These are phyloP conservation scores for Tachina fera DNA, from an alignment of 2,888 invertebrate genomes.

Conservation along the genomic window DNA sequence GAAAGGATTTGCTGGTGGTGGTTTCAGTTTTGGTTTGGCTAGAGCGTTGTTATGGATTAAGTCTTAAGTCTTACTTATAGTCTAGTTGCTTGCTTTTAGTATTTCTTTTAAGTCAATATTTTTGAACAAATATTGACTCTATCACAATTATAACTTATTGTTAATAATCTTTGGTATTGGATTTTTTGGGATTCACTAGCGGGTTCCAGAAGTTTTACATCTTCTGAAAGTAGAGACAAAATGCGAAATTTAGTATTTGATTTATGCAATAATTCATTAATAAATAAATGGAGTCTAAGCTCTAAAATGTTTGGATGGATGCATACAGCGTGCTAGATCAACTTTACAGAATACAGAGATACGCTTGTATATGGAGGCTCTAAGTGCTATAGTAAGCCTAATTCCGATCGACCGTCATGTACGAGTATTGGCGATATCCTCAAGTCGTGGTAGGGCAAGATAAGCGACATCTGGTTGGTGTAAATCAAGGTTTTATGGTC, in stretches of 20 bases:
- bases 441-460: no score
- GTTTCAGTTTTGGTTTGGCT: conserved; percentile 6
- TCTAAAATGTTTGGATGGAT: no score
- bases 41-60: conserved; percentile 29
- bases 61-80: conserved; percentile 45
- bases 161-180: conserved; percentile 52
- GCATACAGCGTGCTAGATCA: no score
- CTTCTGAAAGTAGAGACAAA: conserved; percentile 74
- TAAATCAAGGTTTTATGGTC: no score
- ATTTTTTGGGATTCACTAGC: conserved; percentile 40
- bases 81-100: conserved; percentile 33
- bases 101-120: conserved; percentile 47
- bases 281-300: not conserved
- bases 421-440: no score
- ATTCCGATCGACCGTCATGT: no score
- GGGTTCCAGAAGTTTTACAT: conserved; percentile 75
- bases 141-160: conserved; percentile 72
- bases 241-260: not conserved
- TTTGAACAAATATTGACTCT: conserved; percentile 75
- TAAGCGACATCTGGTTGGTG: no score
- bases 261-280: no score
- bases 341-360: no score
- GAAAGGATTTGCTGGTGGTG: not conserved
- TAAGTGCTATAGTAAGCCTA: no score
- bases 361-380: no score